A percentile compares a stretch with the other conserved stretches of the same genome.
Conservation (phyloP, 2,797 vertebrate genomes). For the Vultur gryphus region DNA sequence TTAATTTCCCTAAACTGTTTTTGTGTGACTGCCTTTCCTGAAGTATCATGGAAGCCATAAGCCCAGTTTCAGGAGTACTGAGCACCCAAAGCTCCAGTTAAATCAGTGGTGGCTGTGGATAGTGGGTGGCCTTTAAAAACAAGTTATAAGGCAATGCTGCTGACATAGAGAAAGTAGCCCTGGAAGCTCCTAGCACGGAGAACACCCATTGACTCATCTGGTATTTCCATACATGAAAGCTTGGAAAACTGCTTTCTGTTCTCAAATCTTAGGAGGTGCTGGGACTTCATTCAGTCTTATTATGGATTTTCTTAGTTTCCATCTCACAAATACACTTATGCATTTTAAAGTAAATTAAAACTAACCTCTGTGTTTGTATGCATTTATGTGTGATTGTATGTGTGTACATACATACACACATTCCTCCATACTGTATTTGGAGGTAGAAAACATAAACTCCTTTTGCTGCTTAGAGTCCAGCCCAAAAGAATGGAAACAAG, state of each 20-base stretch:
- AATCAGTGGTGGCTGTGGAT: background rate
- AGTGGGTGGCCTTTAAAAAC: background rate
- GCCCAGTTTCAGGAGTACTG: background rate
- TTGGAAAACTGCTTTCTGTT: conserved; percentile 24
- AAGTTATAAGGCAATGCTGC: background rate
- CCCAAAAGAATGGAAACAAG: background rate
- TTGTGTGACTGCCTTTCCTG: background rate
- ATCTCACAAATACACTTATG: background rate
- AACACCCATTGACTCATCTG: conserved; percentile 22
- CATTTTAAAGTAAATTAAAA: background rate
- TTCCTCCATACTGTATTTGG: background rate
- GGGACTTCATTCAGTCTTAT: background rate
- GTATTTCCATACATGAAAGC: conserved; percentile 25
- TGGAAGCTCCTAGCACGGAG: background rate
- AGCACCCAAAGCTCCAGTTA: background rate
- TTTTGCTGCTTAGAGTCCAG: background rate
- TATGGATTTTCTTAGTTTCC: background rate
- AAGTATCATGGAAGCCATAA: background rate
- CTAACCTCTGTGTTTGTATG: background rate
- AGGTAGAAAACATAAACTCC: background rate
- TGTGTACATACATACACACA: background rate
- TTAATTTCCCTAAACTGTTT: conserved; percentile 13
- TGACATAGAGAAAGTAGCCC: background rate
- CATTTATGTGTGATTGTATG: background rate
- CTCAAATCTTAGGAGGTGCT: background rate